Evolutionary conservation across 2,113 vertebrate species (phyloP), one percentile per base, ranked within the genome.

Genomic region (Delphinapterus leucas): DNA sequence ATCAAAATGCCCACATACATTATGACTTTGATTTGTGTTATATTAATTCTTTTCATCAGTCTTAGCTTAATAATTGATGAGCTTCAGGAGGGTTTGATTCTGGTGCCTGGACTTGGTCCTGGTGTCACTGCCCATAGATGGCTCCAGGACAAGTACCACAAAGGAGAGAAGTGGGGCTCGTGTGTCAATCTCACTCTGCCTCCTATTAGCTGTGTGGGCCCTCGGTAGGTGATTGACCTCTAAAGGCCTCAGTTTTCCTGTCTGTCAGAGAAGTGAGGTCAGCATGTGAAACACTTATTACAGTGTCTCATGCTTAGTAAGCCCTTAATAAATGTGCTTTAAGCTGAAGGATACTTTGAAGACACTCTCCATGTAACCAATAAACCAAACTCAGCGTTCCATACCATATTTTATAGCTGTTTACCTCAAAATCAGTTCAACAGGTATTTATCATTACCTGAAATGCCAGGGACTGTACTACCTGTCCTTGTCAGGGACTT

Each of bases 91-190:
- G 70, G 7, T 28, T 71, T 73, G 71, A 23, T 1, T 18, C 77
- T 12, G 76, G n/a, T 58, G 3, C 68, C 36, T 11, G 68, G 68
- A 18, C 33, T 31, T 28, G 49, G 23, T 33, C 71, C 80, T 28
- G 3, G n/a, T 1, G 10, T 18, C 25, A 1, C 23, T 28, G 26
- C 12, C 26, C 55, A 9, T 18, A 6, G 63, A 14, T 1, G 8
- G 15, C 28, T 31, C 21, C 47, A 14, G 74, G 58, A 1, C 13
- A 79, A 31, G 25, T 25, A 7, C n/a, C 3, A 4, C 9, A 6
- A 20, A 1, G 5, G 73, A 47, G 21, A 18, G 58, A 21, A 14
- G 49, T 25, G 38, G 31, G 36, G 1, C 49, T 33, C 11, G 8
- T 11, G 2, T 26, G 63, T 25, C 11, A 2, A 0, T 38, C 47